Evolutionary conservation across 2,797 vertebrate genomes (phyloP), one percentile per base, ranked within the genome.

Genomic region (Bovichtus diacanthus): DNA sequence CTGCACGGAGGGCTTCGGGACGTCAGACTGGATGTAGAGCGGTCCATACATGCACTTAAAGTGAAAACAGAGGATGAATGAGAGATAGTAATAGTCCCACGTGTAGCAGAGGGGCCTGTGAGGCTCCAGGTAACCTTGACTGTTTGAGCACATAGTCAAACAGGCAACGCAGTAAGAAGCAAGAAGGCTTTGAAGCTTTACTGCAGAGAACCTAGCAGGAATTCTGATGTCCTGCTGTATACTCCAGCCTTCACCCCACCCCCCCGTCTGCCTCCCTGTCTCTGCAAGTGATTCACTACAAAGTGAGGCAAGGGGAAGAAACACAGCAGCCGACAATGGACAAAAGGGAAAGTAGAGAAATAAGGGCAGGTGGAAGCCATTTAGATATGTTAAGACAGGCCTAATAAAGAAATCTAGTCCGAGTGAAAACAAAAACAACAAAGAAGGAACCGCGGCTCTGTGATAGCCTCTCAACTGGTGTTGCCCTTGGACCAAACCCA

Each of bases 201-300:
- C 94, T 95, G 95, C 89, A 94, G 96, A 88, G 95, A 94, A 87
- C 86, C 88, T 89, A 95, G 96, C 96, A 96, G 95, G 96, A 95
- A 97, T 96, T 94, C 95, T 92, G 92, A 91, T 96, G 94, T 94
- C 49, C 47, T 74, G 90, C 93, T 95, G 90, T 74, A 82, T 86
- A 88, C 70, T 65, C 76, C 70, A 82, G 83, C 59, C 74, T 74
- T 74, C 65, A n/a, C 75, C 71, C 61, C 51, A 75, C 73, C 16
- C 60, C 59, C 16, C 12, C 34, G 11, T 41, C 68, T 44, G 12
- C 34, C 60, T 25, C 25, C 38, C 43, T 1, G 15, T 44, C 55
- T 84, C 61, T 66, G 75, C 69, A 43, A 76, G 38, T 8, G 71
- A 78, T 79, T 77, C 70, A 70, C 53, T 60, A 65, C 47, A 36